phyloP scores from a whole-genome alignment of 1,140 invertebrate species.

The Paracyclopina nana region DNA sequence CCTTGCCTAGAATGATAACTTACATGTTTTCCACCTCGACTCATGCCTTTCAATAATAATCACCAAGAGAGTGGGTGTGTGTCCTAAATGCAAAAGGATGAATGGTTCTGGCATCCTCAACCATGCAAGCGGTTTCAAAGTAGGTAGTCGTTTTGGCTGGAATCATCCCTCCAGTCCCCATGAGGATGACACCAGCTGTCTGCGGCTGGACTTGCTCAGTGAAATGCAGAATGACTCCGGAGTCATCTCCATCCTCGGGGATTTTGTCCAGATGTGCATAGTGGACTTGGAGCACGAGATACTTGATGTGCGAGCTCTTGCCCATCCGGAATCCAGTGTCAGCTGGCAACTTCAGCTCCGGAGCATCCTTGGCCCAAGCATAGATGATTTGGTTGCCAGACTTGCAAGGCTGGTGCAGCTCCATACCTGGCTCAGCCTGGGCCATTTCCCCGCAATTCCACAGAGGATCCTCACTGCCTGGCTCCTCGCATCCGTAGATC shows the following conservation, averaged over 20 bases:
- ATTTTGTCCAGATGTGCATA: constrained; percentile 36
- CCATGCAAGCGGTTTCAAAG: constrained; percentile 67
- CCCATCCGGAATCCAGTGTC: constrained; percentile 53
- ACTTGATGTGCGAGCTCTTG: constrained; percentile 28
- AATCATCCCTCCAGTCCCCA: constrained; percentile 61
- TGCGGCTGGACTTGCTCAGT: constrained; percentile 47
- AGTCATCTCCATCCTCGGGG: constrained; percentile 38
- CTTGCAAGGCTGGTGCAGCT: constrained; percentile 28
- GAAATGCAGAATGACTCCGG: constrained; percentile 55
- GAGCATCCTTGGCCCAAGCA: constrained; percentile 91
- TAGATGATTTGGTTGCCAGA: constrained; percentile 54
- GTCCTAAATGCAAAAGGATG: constrained; percentile 86
- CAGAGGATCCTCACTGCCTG: constrained; percentile 33
- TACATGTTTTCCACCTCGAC: not conserved
- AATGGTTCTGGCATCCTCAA: constrained; percentile 57
- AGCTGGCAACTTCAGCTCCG: constrained; percentile 55
- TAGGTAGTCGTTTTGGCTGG: constrained; percentile 45
- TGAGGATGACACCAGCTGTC: constrained; percentile 61
- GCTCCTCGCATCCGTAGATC: constrained; percentile 74
- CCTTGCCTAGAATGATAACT: constrained; percentile 35
- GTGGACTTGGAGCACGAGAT: constrained; percentile 67
- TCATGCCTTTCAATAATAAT: constrained; percentile 18
- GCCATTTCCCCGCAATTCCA: constrained; percentile 88
- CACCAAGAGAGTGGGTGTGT: constrained; percentile 75
- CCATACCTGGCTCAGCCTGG: constrained; percentile 24